A percentile compares a stretch with the other conserved stretches of the same genome.
Conservation (phyloP, 1,140 invertebrate species). For the Hylyphantes graminicola region DNA sequence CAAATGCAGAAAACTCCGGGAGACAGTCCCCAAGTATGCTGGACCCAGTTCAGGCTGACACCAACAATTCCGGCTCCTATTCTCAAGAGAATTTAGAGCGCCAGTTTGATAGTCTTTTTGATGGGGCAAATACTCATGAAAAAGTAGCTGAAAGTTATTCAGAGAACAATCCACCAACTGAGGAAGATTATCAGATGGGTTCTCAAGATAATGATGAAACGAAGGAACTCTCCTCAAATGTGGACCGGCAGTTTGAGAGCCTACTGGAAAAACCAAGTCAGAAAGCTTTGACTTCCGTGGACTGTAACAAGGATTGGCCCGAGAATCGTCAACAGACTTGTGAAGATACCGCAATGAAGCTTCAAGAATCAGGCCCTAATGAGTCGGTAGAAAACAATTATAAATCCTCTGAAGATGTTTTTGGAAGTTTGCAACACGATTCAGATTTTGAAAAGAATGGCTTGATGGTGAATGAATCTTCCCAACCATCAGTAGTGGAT, state of each 20-base stretch:
- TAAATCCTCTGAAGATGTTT: too few relatives aligned
- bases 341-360: too few relatives aligned
- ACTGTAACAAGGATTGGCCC: too few relatives aligned
- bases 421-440: too few relatives aligned
- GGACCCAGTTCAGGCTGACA: not conserved
- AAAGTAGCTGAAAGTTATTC: not conserved
- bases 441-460: too few relatives aligned
- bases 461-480: too few relatives aligned
- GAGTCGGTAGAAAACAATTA: too few relatives aligned
- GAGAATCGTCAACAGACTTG: too few relatives aligned
- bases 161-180: not conserved
- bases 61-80: not conserved
- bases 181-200: not conserved
- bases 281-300: not conserved
- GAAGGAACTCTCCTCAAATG: not conserved
- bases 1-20: not conserved
- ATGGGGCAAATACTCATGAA: not conserved
- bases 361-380: too few relatives aligned
- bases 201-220: too few relatives aligned
- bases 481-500: too few relatives aligned
- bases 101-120: slow-evolving; percentile 5
- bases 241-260: not conserved
- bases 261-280: not conserved
- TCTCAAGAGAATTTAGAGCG: not conserved
- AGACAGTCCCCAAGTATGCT: not conserved